A percentile compares a stretch with the other conserved stretches of the same genome.
Conservation (phyloP, 2,888 invertebrate species). For the Himalopsyche kuldschensis region DNA sequence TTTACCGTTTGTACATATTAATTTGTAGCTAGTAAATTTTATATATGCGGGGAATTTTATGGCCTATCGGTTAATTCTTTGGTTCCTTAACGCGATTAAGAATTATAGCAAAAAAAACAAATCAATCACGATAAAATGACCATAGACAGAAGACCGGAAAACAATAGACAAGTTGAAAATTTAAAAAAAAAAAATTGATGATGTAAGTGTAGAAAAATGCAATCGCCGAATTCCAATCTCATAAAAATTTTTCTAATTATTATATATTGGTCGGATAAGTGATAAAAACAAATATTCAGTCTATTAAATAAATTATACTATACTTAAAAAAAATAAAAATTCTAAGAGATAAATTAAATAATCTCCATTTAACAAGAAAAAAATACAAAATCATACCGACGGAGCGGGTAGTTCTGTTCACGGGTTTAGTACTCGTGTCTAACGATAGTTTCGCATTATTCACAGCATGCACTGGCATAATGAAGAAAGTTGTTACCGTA, state of each 20-base stretch:
- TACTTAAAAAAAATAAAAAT: not conserved
- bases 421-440: not conserved
- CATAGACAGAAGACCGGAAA: not conserved
- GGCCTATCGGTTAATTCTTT: not conserved
- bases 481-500: too few species aligned
- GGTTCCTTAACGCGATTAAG: not conserved
- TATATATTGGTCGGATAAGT: not conserved
- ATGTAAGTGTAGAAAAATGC: not conserved
- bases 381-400: not conserved
- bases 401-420: not conserved
- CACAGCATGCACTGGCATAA: not conserved
- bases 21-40: not conserved
- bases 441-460: not conserved
- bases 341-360: not conserved
- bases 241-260: not conserved
- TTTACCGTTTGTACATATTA: not conserved
- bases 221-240: not conserved
- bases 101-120: not conserved
- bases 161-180: not conserved
- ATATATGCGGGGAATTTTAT: not conserved
- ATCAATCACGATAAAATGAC: not conserved
- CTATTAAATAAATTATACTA: not conserved
- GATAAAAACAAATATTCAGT: not conserved
- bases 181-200: not conserved
- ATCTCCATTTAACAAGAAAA: not conserved